Base-by-base conservation (phyloP, 2,797 vertebrate genomes). In the Petrocephalus sullivani region DNA sequence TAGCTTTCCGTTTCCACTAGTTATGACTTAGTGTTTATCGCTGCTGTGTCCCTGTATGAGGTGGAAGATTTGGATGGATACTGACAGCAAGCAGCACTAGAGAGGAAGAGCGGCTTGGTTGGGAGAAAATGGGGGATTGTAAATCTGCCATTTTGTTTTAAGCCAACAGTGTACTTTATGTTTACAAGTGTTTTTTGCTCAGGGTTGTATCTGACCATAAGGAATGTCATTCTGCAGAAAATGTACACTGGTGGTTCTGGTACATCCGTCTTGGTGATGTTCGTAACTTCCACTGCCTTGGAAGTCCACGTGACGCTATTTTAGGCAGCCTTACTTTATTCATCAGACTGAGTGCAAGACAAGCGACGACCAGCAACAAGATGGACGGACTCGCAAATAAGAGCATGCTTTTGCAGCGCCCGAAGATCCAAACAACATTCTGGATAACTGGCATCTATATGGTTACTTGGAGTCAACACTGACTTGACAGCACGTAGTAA, bases 121-220 rank as follows among this genome's bases (percentile, higher is more conserved):
- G 23, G 9, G 51, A 54, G 46, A 71, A 71, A 71, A 33, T 4
- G 1, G 83, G 28, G 16, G 41, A 23, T 23, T 64, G 6, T 19
- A 67, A 5, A 51, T 46, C 12, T 23, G 57, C 33, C 58, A 14
- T 67, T 89, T 16, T 87, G 78, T 91, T 92, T 89, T 91, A 91
- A 92, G 91, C 89, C 88, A 94, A 93, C 41, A n/a, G n/a, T 92
- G 91, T 95, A 90, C 85, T 81, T 92, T 92, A 93, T 93, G 94
- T 96, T 96, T 94, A 95, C 93, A 92, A 91, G 88, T 91, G 91
- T 92, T 92, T 28, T 93, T 91, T 92, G 93, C 95, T 96, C 95
- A 95, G 94, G 95, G 95, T 95, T 92, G 91, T 93, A 93, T 91
- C 75, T 91, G 92, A 93, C 94, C 91, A 89, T 89, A 88, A 92